Base-by-base conservation (phyloP, 2,888 invertebrate genomes). In the Torymus texanus region DNA sequence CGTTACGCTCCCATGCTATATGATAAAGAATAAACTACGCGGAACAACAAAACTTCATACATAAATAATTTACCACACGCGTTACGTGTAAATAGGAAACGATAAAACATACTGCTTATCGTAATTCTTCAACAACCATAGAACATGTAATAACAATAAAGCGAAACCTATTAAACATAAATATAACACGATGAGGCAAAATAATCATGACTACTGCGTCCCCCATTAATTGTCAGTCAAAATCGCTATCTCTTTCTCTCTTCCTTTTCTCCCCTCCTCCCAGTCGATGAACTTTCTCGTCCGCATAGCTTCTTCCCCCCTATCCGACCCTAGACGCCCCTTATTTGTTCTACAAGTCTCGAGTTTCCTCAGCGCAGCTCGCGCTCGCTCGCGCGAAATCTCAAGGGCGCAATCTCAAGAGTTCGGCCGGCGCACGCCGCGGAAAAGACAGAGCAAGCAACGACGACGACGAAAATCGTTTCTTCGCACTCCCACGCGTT, bases 361-460 rank as follows among this genome's bases (percentile, higher is more conserved):
- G 55, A 70, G 56, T 65, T 71, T 4, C 24, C 56, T 59, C 11
- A n/a, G 41, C 29, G 11, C n/a, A 13, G 41, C n/a, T n/a, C n/a
- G n/a, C n/a, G n/a, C n/a, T n/a, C n/a, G n/a, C n/a, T n/a, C 41
- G 41, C 41, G 66, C 59, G n/a, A 72, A 77, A 61, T 72, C 72
- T 67, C 65, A 62, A 67, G 67, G 56, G 62, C 8, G 13, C 53
- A 58, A 73, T 73, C 65, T 70, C 61, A 8, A 41, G 16, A 78
- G 61, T 78, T 66, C 41, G 59, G 67, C 62, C 50, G 24, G 12
- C 41, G 41, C 8, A 8, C 41, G 41, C 68, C 56, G 24, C 5
- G 13, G 16, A 59, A 65, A 62, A 61, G 18, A 21, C 67, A 8
- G 41, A 41, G 41, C 1, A 8, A 41, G 41, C 41, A 3, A 29